Evolutionary conservation across 2,113 vertebrate species (phyloP), one percentile per base, ranked within the genome.

Genomic region (Sitta europaea): DNA sequence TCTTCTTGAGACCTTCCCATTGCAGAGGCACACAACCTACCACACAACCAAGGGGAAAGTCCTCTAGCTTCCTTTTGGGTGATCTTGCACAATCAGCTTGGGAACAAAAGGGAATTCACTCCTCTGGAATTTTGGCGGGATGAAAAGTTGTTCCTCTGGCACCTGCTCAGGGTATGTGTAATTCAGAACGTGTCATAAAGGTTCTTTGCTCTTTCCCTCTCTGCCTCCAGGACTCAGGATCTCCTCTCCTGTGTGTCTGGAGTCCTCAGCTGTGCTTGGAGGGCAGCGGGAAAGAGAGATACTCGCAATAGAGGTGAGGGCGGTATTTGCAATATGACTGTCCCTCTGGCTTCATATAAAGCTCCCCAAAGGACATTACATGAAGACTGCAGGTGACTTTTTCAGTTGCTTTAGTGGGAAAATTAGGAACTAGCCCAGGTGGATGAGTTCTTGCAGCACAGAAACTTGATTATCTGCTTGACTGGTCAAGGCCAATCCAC

Each of bases 271-370:
- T 59, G 17, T 71, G 2, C 28, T 59, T n/a, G 23, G 14, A 58
- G 35, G 12, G 18, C 40, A 70, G 23, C 14, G 62, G 35, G 15
- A 77, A n/a, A 22, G 9, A 62, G 21, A 58, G 11, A 33, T 1
- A 2, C 5, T 73, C 35, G 23, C 29, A 45, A 0, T 35, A 16
- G 5, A 12, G 5, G 1, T 77, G 24, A 80, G 14, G 17, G 9
- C 80, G 9, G 18, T 5, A 0, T 11, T 87, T 87, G 22, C 24
- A 62, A 33, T 20, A 33, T 24, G 15, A 48, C 28, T 48, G 7
- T 40, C 33, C 11, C 16, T 13, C 50, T 47, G 58, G 18, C 20
- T 65, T 51, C 25, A 48, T 33, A n/a, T 36, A 72, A 27, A 93
- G 12, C 23, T 78, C 61, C 63, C 7, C 35, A 40, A 63, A 85